Conservation (phyloP, 2,797 vertebrate genomes). For the Melanogrammus aeglefinus region DNA sequence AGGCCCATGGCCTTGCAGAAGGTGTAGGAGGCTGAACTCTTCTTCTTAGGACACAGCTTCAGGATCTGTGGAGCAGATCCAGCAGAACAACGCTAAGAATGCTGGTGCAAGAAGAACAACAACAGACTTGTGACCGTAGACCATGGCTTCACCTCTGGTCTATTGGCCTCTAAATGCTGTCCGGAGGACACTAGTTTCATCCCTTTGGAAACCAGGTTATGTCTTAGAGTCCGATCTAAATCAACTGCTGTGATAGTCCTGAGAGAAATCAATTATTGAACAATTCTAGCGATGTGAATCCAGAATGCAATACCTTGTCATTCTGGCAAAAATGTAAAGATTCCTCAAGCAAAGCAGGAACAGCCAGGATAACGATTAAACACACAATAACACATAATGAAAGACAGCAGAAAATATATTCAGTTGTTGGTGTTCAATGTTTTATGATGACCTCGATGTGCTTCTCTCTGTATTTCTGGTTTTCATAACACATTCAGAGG, state of each 20-base stretch:
- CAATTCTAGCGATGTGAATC: background rate
- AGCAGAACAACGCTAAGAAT: background rate
- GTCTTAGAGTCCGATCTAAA: background rate
- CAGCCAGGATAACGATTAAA: background rate
- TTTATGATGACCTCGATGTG: background rate
- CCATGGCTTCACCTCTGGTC: background rate
- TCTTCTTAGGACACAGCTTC: conserved; percentile 98
- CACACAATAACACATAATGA: background rate
- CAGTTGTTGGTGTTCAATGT: background rate
- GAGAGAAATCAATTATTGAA: background rate
- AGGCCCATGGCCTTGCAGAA: conserved; percentile 95
- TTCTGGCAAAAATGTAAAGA: background rate
- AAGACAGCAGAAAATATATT: background rate
- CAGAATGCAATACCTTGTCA: too few species aligned
- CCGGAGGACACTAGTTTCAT: background rate
- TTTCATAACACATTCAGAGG: background rate
- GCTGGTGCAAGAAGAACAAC: background rate
- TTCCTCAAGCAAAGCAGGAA: background rate
- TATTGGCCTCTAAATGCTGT: background rate
- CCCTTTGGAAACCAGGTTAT: background rate
- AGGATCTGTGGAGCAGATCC: conserved; percentile 79
- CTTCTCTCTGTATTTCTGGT: background rate
- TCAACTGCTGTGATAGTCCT: background rate
- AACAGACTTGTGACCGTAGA: background rate
- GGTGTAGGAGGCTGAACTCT: conserved; percentile 93